Evolutionary conservation across 1,140 invertebrate genomes (phyloP).

Genomic region (Sitophilus oryzae): DNA sequence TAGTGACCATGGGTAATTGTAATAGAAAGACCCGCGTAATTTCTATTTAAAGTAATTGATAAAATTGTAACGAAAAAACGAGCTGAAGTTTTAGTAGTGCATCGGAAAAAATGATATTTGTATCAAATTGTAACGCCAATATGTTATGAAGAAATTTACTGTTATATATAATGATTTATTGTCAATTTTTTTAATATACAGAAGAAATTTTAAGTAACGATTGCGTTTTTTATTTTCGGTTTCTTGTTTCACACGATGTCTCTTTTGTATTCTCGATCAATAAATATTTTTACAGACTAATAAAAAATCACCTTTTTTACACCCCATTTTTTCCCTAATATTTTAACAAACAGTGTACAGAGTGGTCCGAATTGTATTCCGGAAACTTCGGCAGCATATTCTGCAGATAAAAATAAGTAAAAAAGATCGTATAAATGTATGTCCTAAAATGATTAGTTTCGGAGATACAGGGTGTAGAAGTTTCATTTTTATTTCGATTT

Average conservation of each 20-base stretch:
- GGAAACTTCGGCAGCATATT: no score
- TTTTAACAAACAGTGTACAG: no score
- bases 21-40: constrained; percentile 17
- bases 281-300: neutral
- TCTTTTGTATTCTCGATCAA: neutral
- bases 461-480: no score
- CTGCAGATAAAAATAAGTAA: no score
- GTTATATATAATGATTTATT: constrained; percentile 41
- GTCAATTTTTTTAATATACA: constrained; percentile 44
- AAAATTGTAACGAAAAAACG: constrained; percentile 27
- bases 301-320: no score
- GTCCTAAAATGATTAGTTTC: no score
- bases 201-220: constrained; percentile 31
- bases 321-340: no score
- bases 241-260: neutral
- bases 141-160: constrained; percentile 32
- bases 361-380: no score
- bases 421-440: no score
- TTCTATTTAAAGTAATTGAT: constrained; percentile 29
- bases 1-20: constrained; percentile 23
- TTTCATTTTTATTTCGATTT: no score
- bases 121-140: constrained; percentile 36
- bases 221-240: constrained; percentile 19
- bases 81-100: no score
- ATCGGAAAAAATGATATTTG: constrained; percentile 42